Evolutionary conservation across 2,888 invertebrate species (phyloP).

Genomic region (Cheilosia vulpina): DNA sequence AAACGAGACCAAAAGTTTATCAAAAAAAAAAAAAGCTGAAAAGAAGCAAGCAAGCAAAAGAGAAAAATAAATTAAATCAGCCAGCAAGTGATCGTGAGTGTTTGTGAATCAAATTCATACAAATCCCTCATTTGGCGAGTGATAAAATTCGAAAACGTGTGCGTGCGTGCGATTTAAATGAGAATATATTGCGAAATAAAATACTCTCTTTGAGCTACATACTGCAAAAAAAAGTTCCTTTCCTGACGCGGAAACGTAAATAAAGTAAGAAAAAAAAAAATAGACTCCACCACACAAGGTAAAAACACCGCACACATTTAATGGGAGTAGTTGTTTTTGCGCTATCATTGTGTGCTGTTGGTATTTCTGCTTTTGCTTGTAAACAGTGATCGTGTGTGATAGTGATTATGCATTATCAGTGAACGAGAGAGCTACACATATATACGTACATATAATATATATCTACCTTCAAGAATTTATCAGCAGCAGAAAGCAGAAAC

Average conservation of each 20-base stretch:
- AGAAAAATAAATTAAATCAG: constrained; percentile 49
- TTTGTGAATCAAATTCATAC: constrained; percentile 53
- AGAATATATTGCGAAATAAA: constrained; percentile 50
- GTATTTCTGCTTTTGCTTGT: constrained; percentile 34
- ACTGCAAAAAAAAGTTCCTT: background rate
- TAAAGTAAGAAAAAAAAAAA: constrained; percentile 24
- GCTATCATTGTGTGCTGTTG: constrained; percentile 25
- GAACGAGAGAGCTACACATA: constrained; percentile 51
- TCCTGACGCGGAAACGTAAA: constrained; percentile 48
- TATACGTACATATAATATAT: constrained; percentile 12
- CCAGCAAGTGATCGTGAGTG: constrained; percentile 66
- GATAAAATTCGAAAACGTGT: constrained; percentile 63
- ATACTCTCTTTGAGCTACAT: constrained; percentile 30
- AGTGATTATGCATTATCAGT: constrained; percentile 63
- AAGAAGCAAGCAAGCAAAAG: constrained; percentile 23
- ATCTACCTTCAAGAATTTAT: constrained; percentile 45
- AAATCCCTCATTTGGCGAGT: constrained; percentile 47
- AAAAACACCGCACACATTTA: constrained; percentile 34
- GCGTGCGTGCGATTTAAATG: constrained; percentile 45
- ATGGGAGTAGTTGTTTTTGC: constrained; percentile 39
- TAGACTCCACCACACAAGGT: constrained; percentile 14
- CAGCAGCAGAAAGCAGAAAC: constrained; percentile 34
- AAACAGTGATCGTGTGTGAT: constrained; percentile 58
- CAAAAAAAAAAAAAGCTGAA: constrained; percentile 14
- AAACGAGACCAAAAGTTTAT: constrained; percentile 48